Conservation (phyloP, 35 echinoderm and acorn worm genomes). For the Strongylocentrotus purpuratus region DNA sequence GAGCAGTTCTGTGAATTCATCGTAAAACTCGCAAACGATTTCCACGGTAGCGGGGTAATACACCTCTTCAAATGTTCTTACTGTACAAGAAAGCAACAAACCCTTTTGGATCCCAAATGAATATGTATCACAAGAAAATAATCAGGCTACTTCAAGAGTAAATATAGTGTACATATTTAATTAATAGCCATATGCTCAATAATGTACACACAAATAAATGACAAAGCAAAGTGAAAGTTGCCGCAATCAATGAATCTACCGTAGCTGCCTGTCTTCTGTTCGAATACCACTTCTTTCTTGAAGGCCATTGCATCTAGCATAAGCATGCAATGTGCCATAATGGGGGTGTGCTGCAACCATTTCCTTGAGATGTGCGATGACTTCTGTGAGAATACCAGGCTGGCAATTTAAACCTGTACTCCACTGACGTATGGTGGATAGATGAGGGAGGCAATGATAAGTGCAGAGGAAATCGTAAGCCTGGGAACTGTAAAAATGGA, state of each 20-base stretch:
- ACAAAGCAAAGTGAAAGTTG: conserved; percentile 8
- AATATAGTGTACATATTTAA: too few relatives aligned
- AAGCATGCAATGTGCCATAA: conserved; percentile 62
- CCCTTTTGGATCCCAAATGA: too few relatives aligned
- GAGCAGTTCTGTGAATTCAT: too few relatives aligned
- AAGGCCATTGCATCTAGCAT: conserved; percentile 73
- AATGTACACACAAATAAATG: too few relatives aligned
- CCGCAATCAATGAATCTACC: conserved; percentile 68
- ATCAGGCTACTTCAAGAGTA: too few relatives aligned
- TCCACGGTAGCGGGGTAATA: too few relatives aligned
- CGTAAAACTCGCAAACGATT: too few relatives aligned
- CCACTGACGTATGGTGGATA: conserved; percentile 59
- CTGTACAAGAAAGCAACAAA: too few relatives aligned
- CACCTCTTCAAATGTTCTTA: too few relatives aligned
- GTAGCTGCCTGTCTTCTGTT: conserved; percentile 62
- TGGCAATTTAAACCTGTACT: conserved; percentile 59
- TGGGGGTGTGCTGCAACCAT: conserved; percentile 46
- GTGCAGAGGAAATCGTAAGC: conserved; percentile 59
- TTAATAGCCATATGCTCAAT: too few relatives aligned
- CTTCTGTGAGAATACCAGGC: conserved; percentile 64
- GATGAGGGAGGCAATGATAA: conserved; percentile 68
- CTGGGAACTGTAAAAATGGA: conserved; percentile 63
- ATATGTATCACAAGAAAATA: too few relatives aligned
- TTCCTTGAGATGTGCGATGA: conserved; percentile 56
- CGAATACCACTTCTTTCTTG: conserved; percentile 70